A percentile compares a stretch with the other conserved stretches of the same genome.
These are phyloP conservation scores for Opisthocomus hoazin DNA, from an alignment of 2,113 vertebrate species.

Conservation along the genomic window DNA sequence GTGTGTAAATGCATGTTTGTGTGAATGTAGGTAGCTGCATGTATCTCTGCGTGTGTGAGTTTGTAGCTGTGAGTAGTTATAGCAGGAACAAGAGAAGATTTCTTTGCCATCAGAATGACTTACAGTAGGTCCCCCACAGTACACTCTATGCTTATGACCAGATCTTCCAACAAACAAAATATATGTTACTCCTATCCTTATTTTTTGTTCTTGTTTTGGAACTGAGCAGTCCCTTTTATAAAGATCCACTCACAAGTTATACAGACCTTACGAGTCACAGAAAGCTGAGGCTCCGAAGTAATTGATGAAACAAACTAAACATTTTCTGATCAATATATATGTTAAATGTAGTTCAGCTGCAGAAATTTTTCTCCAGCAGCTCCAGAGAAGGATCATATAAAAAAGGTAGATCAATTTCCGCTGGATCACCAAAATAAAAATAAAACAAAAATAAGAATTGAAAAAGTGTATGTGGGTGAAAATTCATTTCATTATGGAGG, in stretches of 20 bases:
- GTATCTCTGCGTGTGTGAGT: not conserved
- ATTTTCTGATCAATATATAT: not conserved
- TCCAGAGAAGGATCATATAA: not conserved
- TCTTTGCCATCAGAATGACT: conserved; percentile 38
- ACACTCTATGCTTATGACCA: not conserved
- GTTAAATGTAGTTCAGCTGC: not conserved
- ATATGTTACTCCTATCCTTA: not conserved
- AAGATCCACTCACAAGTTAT: not conserved
- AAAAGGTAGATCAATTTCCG: not conserved
- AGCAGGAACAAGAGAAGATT: not conserved
- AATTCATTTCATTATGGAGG: not conserved
- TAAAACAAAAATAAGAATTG: not conserved
- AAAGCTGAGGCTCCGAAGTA: not conserved
- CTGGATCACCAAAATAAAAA: not conserved
- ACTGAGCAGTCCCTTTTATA: not conserved
- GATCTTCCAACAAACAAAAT: conserved; percentile 26
- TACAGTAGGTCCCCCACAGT: not conserved
- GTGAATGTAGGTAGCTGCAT: not conserved
- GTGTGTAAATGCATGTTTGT: not conserved
- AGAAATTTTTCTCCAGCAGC: not conserved
- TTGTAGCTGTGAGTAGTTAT: not conserved
- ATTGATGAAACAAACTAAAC: not conserved
- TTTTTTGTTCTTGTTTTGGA: not conserved
- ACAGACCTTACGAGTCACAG: not conserved
- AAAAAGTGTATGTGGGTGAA: not conserved